Percentiles rank a stretch among this genome's conserved stretches.
Evolutionary conservation across 2,888 invertebrate genomes (phyloP).

Genomic region (Podabrus alpinus): DNA sequence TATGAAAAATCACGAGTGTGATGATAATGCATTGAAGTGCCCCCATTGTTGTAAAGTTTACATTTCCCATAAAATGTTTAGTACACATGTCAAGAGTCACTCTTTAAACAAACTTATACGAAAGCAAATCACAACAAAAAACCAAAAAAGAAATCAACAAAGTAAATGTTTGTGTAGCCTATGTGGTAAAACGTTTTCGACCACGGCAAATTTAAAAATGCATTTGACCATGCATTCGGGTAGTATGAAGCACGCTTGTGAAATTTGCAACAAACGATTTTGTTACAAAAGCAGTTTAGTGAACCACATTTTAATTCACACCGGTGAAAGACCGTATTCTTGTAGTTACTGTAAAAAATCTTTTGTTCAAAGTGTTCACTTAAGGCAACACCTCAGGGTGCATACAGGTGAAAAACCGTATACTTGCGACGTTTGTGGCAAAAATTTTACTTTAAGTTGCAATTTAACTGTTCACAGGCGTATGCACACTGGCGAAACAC

Average conservation of each 20-base stretch:
- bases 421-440: slow-evolving; percentile 27
- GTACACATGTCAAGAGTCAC: neutral
- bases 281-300: slow-evolving; percentile 38
- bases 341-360: slow-evolving; percentile 29
- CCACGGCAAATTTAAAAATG: slow-evolving; percentile 22
- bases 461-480: slow-evolving; percentile 35
- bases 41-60: neutral
- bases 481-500: slow-evolving; percentile 37
- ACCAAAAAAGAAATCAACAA: too few species aligned
- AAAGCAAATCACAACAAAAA: too few species aligned
- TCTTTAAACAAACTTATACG: too few species aligned
- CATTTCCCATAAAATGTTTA: neutral
- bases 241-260: slow-evolving; percentile 25
- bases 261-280: slow-evolving; percentile 27
- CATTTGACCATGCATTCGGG: slow-evolving; percentile 27
- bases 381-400: slow-evolving; percentile 26
- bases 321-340: slow-evolving; percentile 42
- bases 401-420: slow-evolving; percentile 32
- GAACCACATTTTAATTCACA: slow-evolving; percentile 46
- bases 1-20: neutral
- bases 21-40: neutral
- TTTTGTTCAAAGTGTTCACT: slow-evolving; percentile 26
- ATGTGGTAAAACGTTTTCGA: slow-evolving; percentile 10
- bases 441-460: slow-evolving; percentile 29
- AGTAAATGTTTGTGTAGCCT: slow-evolving; percentile 11